Evolutionary conservation across 2,113 vertebrate genomes (phyloP), one percentile per base, ranked within the genome.

Genomic region (Grallaria varia): DNA sequence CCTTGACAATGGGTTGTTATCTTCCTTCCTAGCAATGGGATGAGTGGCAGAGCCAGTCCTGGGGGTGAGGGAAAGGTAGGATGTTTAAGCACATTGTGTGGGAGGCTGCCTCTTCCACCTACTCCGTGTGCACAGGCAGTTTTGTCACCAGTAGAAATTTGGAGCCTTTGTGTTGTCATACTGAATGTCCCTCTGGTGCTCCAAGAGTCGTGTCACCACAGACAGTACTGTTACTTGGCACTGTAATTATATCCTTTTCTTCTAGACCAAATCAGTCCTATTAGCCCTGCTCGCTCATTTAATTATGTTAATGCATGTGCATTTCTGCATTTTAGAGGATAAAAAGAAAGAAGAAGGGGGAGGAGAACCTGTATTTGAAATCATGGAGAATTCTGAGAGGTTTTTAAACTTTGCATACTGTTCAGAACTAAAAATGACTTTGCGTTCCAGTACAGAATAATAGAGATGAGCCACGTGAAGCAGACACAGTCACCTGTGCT

Each of bases 341-440:
- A 84, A 56, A 35, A 44, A 64, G 79, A 52, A 74, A 45, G 68
- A 69, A 56, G 60, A 55, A 88, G 37, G 58, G 31, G 79, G 79
- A 93, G 90, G 90, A 96, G 85, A 86, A 14, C 50, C 27, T 86
- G 72, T 74, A 40, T 74, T 68, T 74, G 79, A 77, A 91, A 78
- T 84, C 14, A 6, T 24, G 11, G 39, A 68, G 85, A 92, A 33
- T 14, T 40, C 16, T 56, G 55, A 94, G 85, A 84, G 60, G 30
- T 9, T 87, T 95, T 91, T 47, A 69, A 78, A 71, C 50, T 63
- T 82, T 14, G 12, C 24, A 0, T 66, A 23, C 67, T 94, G 44
- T 83, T 85, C 91, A 80, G 82, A 71, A 30, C 72, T 81, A 42
- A 52, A 90, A 74, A 67, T 66, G 50, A 31, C 53, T 91, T 72